Evolutionary conservation across 1,140 invertebrate species (phyloP).

Genomic region (Drosophila oshimai): DNA sequence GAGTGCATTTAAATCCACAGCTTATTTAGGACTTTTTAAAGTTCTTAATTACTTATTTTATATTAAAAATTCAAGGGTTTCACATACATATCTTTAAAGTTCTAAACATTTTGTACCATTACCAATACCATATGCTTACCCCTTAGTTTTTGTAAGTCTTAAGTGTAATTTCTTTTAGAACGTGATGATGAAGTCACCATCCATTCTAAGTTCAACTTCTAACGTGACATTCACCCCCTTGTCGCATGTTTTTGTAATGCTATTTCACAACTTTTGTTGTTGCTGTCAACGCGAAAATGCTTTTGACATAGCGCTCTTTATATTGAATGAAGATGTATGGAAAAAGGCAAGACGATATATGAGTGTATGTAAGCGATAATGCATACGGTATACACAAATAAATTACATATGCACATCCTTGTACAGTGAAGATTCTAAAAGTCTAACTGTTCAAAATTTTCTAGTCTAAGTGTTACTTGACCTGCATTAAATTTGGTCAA

Average conservation of each 20-base stretch:
- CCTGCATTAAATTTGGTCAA: background rate
- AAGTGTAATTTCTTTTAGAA: background rate
- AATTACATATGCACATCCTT: conserved; percentile 1
- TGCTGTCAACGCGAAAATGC: conserved; percentile 56
- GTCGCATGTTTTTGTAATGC: conserved; percentile 42
- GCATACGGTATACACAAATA: conserved; percentile 1
- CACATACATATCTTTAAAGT: too few species aligned
- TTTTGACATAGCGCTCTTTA: conserved; percentile 20
- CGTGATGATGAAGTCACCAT: conserved; percentile 10
- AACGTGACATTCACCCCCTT: background rate
- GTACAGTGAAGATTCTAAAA: background rate
- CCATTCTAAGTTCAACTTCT: background rate
- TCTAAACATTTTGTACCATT: too few species aligned
- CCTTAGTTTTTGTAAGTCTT: background rate
- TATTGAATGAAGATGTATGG: conserved; percentile 66
- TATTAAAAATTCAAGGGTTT: background rate
- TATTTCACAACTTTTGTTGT: conserved; percentile 50
- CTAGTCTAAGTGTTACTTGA: background rate
- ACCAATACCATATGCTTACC: too few species aligned
- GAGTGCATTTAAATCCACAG: too few species aligned
- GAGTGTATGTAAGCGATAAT: conserved; percentile 8
- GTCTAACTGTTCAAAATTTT: too few species aligned
- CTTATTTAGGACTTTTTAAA: too few species aligned
- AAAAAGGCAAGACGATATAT: conserved; percentile 33
- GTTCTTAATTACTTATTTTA: too few species aligned